phyloP scores from a whole-genome alignment of 1,140 invertebrate species.

The Venustaconcha ellipsiformis region DNA sequence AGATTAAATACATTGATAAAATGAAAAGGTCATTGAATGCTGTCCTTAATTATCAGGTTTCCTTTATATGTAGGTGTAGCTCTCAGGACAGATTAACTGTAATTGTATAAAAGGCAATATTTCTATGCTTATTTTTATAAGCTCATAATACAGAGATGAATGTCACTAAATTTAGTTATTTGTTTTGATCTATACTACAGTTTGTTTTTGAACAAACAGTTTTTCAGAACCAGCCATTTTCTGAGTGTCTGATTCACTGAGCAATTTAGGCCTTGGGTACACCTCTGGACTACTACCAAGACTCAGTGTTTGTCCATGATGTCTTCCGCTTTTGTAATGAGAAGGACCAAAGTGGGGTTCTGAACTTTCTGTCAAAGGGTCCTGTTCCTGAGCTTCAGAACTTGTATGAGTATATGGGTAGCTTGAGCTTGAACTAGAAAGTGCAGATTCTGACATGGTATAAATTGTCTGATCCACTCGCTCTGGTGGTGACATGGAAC shows the following conservation, averaged over 20 bases:
- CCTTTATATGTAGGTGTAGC: no score
- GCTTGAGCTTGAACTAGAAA: slow-evolving; percentile 70
- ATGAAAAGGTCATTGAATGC: no score
- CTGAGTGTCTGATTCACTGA: slow-evolving; percentile 15
- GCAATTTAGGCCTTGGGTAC: slow-evolving; percentile 20
- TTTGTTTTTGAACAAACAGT: no score
- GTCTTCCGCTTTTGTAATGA: slow-evolving; percentile 21
- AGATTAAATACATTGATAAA: no score
- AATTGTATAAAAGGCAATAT: no score
- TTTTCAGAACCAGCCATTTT: no score
- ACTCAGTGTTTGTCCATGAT: slow-evolving; percentile 12
- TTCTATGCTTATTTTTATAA: no score
- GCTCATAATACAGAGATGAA: no score
- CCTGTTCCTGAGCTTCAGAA: slow-evolving; percentile 27
- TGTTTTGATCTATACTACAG: no score
- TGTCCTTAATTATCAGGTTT: no score
- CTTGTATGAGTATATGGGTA: slow-evolving; percentile 46
- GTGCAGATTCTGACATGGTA: slow-evolving; percentile 70
- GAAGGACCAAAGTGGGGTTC: slow-evolving; percentile 17
- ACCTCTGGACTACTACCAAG: slow-evolving; percentile 25
- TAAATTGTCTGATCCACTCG: slow-evolving; percentile 71
- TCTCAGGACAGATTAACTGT: no score
- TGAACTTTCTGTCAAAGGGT: slow-evolving; percentile 17
- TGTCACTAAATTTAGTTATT: no score
- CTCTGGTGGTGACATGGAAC: slow-evolving; percentile 46